Evolutionary conservation across 2,888 invertebrate species (phyloP).

Genomic region (Pemphredon lugubris): DNA sequence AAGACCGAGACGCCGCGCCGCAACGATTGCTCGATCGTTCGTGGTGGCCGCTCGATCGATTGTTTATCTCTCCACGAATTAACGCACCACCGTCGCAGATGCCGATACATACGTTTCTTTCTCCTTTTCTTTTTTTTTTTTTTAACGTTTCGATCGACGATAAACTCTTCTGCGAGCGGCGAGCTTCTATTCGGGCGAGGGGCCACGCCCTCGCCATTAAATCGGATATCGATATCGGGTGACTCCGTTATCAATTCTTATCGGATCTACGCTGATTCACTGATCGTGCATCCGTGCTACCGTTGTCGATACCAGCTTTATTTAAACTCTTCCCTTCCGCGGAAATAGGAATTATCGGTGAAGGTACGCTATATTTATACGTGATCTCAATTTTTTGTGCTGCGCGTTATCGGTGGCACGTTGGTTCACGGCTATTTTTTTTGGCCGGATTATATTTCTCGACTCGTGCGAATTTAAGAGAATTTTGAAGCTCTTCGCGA

Average conservation of each 20-base stretch:
- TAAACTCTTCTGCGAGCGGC: conserved; percentile 43
- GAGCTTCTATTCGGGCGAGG: conserved; percentile 37
- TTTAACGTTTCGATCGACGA: conserved; percentile 12
- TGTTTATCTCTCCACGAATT: conserved; percentile 23
- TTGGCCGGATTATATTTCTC: neutral
- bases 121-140: neutral
- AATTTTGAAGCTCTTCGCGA: neutral
- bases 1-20: neutral
- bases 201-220: conserved; percentile 63
- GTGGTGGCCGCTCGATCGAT: neutral
- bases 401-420: no score
- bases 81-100: conserved; percentile 7
- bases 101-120: neutral
- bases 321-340: conserved; percentile 35
- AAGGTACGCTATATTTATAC: neutral
- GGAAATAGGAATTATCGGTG: conserved; percentile 23
- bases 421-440: neutral
- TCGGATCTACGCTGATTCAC: conserved; percentile 58
- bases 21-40: conserved; percentile 1
- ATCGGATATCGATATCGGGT: conserved; percentile 54
- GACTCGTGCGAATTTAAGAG: neutral
- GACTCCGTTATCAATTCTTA: conserved; percentile 56
- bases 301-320: conserved; percentile 54
- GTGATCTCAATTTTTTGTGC: neutral
- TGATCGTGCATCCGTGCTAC: conserved; percentile 60